Percentiles rank a stretch among this genome's conserved stretches.
phyloP scores from a whole-genome alignment of 2,113 vertebrate species.

The Platanista minor region DNA sequence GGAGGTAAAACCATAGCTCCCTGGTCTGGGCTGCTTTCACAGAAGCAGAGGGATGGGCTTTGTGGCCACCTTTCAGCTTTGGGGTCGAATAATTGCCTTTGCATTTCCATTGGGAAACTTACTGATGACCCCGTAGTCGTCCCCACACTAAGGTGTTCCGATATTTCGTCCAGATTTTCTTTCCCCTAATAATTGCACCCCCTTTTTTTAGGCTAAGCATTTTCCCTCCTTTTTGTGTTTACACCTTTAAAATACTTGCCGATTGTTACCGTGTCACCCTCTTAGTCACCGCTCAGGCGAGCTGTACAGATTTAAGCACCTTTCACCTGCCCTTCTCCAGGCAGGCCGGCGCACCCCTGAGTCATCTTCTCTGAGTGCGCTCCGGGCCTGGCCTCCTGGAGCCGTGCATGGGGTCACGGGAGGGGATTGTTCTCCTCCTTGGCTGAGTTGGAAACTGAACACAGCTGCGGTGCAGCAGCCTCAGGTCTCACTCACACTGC shows the following conservation, averaged over 20 bases:
- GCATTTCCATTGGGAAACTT: slow-evolving; percentile 27
- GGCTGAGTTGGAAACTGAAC: not conserved
- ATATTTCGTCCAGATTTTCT: slow-evolving; percentile 57
- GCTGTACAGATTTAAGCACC: slow-evolving; percentile 68
- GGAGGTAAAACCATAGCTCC: not conserved
- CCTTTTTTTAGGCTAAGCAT: slow-evolving; percentile 25
- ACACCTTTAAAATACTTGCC: slow-evolving; percentile 72
- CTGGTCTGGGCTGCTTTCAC: not conserved
- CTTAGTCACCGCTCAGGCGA: slow-evolving; percentile 56
- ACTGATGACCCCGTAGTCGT: slow-evolving; percentile 55
- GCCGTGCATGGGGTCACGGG: not conserved
- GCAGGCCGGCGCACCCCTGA: slow-evolving; percentile 52
- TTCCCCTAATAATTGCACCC: slow-evolving; percentile 67
- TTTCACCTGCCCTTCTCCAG: slow-evolving; percentile 63
- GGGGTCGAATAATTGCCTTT: not conserved
- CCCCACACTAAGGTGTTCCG: slow-evolving; percentile 6
- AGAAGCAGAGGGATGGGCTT: not conserved
- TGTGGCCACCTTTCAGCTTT: not conserved
- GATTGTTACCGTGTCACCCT: slow-evolving; percentile 54
- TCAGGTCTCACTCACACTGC: not conserved
- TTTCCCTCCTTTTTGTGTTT: slow-evolving; percentile 65
- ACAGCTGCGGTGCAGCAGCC: not conserved
- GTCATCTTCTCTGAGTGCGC: slow-evolving; percentile 52
- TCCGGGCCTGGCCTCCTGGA: slow-evolving; percentile 3
- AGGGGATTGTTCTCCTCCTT: not conserved